Conservation (phyloP, 1,140 invertebrate species). For the Aphelenchoides fujianensis region DNA sequence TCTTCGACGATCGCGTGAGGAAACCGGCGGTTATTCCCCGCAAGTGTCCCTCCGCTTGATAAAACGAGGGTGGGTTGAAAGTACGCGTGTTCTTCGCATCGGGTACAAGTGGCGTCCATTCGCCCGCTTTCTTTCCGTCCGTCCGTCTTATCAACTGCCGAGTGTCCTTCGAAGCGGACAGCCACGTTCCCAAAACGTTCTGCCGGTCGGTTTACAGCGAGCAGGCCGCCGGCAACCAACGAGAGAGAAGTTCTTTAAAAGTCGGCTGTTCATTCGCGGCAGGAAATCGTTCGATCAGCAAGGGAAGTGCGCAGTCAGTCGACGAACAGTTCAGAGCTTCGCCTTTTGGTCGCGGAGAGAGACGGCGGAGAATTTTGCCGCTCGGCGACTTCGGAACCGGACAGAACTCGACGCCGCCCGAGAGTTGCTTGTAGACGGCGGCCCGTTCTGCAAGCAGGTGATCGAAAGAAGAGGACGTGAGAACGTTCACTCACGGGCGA, state of each 20-base stretch:
- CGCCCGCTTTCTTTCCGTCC: no score
- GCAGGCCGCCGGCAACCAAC: no score
- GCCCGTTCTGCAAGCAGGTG: neutral
- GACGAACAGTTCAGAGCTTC: neutral
- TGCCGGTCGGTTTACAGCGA: neutral
- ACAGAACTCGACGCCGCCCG: neutral
- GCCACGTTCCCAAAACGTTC: no score
- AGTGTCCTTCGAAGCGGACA: no score
- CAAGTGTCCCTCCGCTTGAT: no score
- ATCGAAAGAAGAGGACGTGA: neutral
- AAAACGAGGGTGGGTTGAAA: no score
- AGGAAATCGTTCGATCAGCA: no score
- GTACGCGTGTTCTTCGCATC: no score
- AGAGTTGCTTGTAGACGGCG: neutral
- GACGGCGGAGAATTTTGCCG: neutral
- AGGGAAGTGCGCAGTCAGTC: neutral
- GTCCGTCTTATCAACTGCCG: no score
- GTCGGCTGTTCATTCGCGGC: neutral
- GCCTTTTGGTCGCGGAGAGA: neutral
- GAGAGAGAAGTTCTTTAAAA: neutral
- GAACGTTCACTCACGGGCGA: conserved; percentile 5
- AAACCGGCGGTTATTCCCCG: no score
- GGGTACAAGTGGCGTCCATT: no score
- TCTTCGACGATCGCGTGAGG: no score
- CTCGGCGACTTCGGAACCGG: neutral